Base-by-base conservation (phyloP, 2,888 invertebrate species). In the Dromius quadrimaculatus region DNA sequence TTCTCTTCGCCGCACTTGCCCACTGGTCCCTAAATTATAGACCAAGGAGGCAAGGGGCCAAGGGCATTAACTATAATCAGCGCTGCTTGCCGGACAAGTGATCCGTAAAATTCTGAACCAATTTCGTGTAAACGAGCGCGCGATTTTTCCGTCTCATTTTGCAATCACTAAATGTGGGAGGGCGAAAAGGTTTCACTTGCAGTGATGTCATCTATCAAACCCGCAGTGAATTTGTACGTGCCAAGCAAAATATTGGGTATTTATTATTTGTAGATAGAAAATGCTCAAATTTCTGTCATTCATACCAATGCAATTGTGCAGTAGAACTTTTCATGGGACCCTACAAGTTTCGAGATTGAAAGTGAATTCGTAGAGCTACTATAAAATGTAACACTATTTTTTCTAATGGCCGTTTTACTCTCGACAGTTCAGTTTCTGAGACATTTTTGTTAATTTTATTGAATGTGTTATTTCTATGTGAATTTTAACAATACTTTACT, bases 91-190 rank as follows among this genome's bases (percentile, higher is more conserved):
- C 43, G 57, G 19, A 5, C 28, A 47, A 66, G 20, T 62, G 62
- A 70, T 61, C 70, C 54, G 62, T 36, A 32, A 70, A 70, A 70
- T 70, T 34, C 50, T 62, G 61, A 62, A 50, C 70, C 62, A 70
- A 70, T 70, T 69, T 61, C 43, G 70, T 70, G 50, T 70, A 70
- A 70, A 70, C 62, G 70, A 50, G 47, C 47, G 47, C 70, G 38
- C 70, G 62, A 70, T 62, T 70, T 70, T 70, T 70, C 70, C 70
- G 50, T 47, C 47, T 70, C 70, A 70, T 70, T 70, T 70, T 70
- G 70, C 70, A 70, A 69, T 69, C 59, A 69, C 68, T 69, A 43
- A 57, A 69, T 59, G 68, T 20, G 23, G 19, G 13, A 19, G 47
- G 36, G 20, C 17, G 63, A 8, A 23, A 3, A n/a, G 36, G 41